A percentile compares a stretch with the other conserved stretches of the same genome.
These are phyloP conservation scores for Prunella fulvescens DNA, from an alignment of 2,113 vertebrate species.

Conservation along the genomic window DNA sequence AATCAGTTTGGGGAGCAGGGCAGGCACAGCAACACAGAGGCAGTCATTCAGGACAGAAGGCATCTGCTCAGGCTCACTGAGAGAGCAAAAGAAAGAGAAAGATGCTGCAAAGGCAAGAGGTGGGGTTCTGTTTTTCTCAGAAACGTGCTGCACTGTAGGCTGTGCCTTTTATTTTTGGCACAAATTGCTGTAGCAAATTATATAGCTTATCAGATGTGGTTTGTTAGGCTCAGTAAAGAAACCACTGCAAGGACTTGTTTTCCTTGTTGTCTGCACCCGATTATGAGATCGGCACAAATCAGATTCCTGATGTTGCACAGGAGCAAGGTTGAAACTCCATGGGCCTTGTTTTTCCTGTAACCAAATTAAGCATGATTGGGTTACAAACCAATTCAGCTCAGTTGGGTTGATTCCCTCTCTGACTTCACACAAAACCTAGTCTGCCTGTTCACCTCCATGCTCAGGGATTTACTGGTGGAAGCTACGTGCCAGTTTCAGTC, in stretches of 20 bases:
- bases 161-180: constrained; percentile 79
- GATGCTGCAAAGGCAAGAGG: constrained; percentile 62
- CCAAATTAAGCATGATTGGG: constrained; percentile 21
- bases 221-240: constrained; percentile 71
- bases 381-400: constrained; percentile 41
- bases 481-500: background rate
- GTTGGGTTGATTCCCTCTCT: background rate
- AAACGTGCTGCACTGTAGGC: constrained; percentile 73
- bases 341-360: constrained; percentile 52
- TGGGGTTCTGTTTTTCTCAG: constrained; percentile 73
- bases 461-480: background rate
- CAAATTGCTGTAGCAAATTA: constrained; percentile 79
- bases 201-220: constrained; percentile 80
- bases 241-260: constrained; percentile 72
- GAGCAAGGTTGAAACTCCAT: constrained; percentile 48
- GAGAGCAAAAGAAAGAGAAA: constrained; percentile 41
- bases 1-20: background rate
- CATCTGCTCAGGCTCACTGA: constrained; percentile 5
- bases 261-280: constrained; percentile 69
- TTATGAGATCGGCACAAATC: constrained; percentile 69
- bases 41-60: background rate
- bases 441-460: background rate
- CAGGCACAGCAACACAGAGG: background rate
- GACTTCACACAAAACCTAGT: background rate
- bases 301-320: constrained; percentile 60